These are phyloP conservation scores for Cladorhizidae sp. DNA, from an alignment of 37 sponge, comb jelly and placozoan genomes.

Conservation along the genomic window DNA sequence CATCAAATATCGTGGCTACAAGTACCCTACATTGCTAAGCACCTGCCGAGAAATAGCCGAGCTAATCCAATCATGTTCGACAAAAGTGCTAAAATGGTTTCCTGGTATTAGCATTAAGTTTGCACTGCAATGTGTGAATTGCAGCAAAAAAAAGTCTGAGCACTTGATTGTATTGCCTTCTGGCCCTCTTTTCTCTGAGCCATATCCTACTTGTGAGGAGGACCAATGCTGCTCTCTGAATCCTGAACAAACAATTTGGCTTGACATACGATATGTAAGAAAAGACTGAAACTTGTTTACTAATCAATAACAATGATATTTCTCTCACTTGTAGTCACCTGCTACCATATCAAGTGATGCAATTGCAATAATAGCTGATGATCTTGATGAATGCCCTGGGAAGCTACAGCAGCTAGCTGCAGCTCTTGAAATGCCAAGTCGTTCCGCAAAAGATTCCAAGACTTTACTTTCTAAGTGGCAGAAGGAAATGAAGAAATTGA, in stretches of 20 bases:
- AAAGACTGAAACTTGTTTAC: not conserved
- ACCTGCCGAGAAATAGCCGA: constrained; percentile 1
- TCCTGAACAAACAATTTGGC: constrained; percentile 9
- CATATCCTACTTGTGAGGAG: not conserved
- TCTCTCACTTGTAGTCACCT: too few species aligned
- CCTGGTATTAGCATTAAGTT: constrained; percentile 9
- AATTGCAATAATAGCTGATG: not conserved
- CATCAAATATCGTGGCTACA: not conserved
- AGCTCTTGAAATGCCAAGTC: not conserved
- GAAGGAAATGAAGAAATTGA: not conserved
- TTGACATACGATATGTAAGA: not conserved
- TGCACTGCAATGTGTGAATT: constrained; percentile 8
- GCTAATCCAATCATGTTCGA: not conserved
- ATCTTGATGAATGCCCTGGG: not conserved
- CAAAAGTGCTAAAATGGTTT: constrained; percentile 7
- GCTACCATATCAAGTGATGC: not conserved
- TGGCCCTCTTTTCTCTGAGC: not conserved
- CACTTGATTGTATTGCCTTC: not conserved
- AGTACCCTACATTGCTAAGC: not conserved
- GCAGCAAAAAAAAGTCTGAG: not conserved
- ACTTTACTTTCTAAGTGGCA: not conserved
- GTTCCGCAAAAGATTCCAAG: not conserved
- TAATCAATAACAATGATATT: not conserved
- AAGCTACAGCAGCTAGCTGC: not conserved
- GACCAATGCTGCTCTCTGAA: not conserved